Percentiles rank a stretch among this genome's conserved stretches.
phyloP scores from a whole-genome alignment of 2,113 vertebrate species.

The Nycticryphes semicollaris region DNA sequence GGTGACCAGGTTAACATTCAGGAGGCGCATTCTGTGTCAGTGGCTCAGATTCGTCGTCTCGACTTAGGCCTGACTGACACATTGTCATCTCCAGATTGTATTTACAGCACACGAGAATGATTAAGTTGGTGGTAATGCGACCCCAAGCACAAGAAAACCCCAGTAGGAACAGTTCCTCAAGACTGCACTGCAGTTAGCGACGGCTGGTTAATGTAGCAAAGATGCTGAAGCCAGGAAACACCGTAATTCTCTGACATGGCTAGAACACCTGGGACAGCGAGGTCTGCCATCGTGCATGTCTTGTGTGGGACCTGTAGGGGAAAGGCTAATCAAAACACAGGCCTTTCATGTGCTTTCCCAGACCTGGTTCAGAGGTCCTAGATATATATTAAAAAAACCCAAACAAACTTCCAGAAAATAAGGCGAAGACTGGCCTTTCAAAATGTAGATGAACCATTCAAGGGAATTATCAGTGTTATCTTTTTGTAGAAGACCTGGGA shows the following conservation, averaged over 20 bases:
- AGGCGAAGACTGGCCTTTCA: background rate
- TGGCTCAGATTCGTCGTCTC: background rate
- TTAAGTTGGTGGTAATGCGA: background rate
- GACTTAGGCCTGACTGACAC: background rate
- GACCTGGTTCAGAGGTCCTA: background rate
- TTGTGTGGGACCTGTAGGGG: background rate
- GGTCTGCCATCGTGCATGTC: background rate
- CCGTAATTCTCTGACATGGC: background rate
- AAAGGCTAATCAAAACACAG: background rate
- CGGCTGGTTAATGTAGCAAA: background rate
- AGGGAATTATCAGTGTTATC: background rate
- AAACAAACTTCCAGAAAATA: background rate
- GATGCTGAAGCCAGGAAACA: background rate
- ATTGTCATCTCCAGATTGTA: background rate
- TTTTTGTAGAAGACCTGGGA: background rate
- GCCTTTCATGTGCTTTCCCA: background rate
- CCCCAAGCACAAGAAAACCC: background rate
- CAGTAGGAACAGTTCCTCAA: background rate
- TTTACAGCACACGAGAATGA: background rate
- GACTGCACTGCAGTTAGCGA: background rate
- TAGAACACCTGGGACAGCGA: background rate
- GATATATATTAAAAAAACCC: background rate
- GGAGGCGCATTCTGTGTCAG: background rate
- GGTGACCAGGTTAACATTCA: background rate
- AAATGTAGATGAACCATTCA: background rate